Percentiles rank a stretch among this genome's conserved stretches.
Conservation (phyloP, 2,797 vertebrate genomes). For the Channa striata region DNA sequence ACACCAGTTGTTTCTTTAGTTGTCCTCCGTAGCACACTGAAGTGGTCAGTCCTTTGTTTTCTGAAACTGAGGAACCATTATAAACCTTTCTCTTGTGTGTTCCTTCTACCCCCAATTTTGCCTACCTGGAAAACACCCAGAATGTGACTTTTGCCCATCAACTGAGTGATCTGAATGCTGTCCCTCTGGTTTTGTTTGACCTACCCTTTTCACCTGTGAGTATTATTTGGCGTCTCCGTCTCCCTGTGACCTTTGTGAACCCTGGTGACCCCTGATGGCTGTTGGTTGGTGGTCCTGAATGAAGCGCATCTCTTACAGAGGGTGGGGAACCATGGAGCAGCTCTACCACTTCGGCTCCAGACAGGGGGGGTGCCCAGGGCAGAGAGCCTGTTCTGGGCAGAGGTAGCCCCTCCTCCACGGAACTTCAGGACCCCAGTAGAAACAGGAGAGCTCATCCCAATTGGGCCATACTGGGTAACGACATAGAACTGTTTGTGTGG, state of each 20-base stretch:
- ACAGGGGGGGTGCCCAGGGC: conserved; percentile 68
- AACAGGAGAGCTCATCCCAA: conserved; percentile 86
- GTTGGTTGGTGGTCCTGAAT: conserved; percentile 73
- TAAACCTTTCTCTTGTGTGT: conserved; percentile 40
- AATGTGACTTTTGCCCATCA: conserved; percentile 35
- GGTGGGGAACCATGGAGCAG: conserved; percentile 78
- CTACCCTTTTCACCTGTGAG: conserved; percentile 52
- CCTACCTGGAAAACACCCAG: conserved; percentile 39
- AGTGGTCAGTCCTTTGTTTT: conserved; percentile 18
- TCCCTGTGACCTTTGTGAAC: conserved; percentile 64
- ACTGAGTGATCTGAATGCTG: conserved; percentile 53
- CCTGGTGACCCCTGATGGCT: conserved; percentile 46
- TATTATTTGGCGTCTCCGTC: conserved; percentile 47
- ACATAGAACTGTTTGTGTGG: conserved; percentile 38
- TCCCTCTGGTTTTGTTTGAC: conserved; percentile 45
- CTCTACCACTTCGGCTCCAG: conserved; percentile 67
- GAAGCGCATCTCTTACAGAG: conserved; percentile 84
- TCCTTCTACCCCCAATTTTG: conserved; percentile 42
- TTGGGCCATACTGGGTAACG: conserved; percentile 85
- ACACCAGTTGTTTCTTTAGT: conserved; percentile 24
- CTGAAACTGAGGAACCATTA: conserved; percentile 16
- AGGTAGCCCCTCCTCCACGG: conserved; percentile 66
- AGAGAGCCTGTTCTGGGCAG: conserved; percentile 60
- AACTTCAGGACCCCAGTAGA: conserved; percentile 83
- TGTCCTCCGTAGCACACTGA: conserved; percentile 13